Conservation (phyloP, 2,888 invertebrate genomes). For the Cheilosia pagana region DNA sequence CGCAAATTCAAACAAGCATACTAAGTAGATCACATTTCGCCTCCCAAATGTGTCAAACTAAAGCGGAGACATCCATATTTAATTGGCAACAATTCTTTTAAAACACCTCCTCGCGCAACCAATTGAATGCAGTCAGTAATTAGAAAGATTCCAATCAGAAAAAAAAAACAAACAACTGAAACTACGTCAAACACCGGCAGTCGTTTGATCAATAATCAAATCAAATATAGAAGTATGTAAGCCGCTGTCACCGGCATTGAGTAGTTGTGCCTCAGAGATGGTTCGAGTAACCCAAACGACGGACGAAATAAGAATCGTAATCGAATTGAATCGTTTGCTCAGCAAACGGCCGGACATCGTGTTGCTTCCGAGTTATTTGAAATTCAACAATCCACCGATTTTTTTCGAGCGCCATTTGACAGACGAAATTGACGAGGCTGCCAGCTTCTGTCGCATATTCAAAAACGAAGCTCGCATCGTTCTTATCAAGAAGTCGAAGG, state of each 20-base stretch:
- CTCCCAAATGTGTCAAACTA: too few species aligned
- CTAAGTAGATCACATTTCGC: background rate
- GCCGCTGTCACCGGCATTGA: slow-evolving; percentile 27
- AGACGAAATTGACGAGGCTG: slow-evolving; percentile 81
- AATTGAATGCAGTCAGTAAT: background rate
- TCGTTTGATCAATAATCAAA: slow-evolving; percentile 72
- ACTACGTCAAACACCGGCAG: slow-evolving; percentile 62
- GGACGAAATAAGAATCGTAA: slow-evolving; percentile 82
- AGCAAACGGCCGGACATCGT: slow-evolving; percentile 82
- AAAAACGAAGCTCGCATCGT: slow-evolving; percentile 82
- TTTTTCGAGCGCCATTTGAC: slow-evolving; percentile 82
- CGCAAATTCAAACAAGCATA: background rate
- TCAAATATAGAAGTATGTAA: slow-evolving; percentile 26
- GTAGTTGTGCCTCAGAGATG: slow-evolving; percentile 77
- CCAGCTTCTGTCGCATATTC: slow-evolving; percentile 81
- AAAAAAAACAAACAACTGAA: slow-evolving; percentile 26
- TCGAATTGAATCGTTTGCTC: slow-evolving; percentile 81
- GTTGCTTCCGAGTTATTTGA: slow-evolving; percentile 81
- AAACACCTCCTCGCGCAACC: background rate
- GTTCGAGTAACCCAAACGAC: slow-evolving; percentile 82
- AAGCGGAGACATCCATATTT: background rate
- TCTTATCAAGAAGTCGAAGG: slow-evolving; percentile 80
- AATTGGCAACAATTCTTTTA: background rate
- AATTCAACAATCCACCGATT: slow-evolving; percentile 83
- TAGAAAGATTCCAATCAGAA: background rate